Conservation (phyloP, 2,113 vertebrate genomes). For the Bubo scandiacus region DNA sequence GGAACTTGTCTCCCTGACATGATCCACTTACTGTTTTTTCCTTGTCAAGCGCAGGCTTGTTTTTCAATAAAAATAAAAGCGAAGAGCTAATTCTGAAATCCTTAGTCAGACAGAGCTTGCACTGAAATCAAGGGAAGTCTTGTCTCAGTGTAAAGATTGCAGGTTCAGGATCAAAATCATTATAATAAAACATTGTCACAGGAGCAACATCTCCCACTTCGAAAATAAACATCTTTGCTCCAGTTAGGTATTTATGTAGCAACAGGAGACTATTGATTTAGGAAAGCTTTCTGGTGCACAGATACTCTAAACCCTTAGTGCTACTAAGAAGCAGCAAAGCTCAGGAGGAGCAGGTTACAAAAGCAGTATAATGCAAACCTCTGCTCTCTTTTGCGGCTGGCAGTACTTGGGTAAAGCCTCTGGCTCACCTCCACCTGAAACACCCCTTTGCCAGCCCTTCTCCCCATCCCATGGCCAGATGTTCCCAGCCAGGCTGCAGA, state of each 20-base stretch:
- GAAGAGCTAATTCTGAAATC: slow-evolving; percentile 52
- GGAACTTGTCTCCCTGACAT: slow-evolving; percentile 15
- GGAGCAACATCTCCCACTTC: slow-evolving; percentile 37
- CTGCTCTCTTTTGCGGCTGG: not conserved
- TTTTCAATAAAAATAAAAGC: slow-evolving; percentile 54
- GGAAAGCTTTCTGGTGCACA: not conserved
- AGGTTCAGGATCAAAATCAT: slow-evolving; percentile 52
- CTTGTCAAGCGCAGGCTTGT: slow-evolving; percentile 27
- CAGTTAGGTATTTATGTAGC: slow-evolving; percentile 53
- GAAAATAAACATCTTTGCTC: slow-evolving; percentile 54
- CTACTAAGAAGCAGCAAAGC: not conserved
- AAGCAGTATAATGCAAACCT: not conserved
- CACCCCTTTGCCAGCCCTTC: not conserved
- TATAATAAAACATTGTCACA: slow-evolving; percentile 47
- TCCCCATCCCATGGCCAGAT: not conserved
- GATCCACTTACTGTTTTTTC: slow-evolving; percentile 46
- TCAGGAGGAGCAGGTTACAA: not conserved
- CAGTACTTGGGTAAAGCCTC: not conserved
- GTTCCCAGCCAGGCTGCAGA: not conserved
- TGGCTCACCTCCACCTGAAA: not conserved
- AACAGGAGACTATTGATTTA: slow-evolving; percentile 49
- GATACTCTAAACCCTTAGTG: not conserved
- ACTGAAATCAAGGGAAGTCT: slow-evolving; percentile 10
- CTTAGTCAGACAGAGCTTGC: slow-evolving; percentile 15
- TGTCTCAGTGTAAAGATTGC: slow-evolving; percentile 32